Percentiles rank a stretch among this genome's conserved stretches.
These are phyloP conservation scores for Calyptommatus sinebrachiatus DNA, from an alignment of 2,113 vertebrate genomes.

Conservation along the genomic window DNA sequence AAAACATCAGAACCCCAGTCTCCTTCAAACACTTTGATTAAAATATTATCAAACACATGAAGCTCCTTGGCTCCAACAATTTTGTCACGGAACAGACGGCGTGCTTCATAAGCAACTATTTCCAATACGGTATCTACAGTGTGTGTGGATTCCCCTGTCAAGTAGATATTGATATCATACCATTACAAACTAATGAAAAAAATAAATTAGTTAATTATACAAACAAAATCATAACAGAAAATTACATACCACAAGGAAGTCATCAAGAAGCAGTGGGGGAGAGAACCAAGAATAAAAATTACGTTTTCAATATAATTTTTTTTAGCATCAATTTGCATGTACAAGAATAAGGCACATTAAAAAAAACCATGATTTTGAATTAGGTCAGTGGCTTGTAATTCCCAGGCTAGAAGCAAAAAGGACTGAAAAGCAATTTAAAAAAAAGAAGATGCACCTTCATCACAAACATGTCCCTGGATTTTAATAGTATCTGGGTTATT, in stretches of 20 bases:
- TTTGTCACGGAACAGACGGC: constrained; percentile 89
- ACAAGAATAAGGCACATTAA: too few species aligned
- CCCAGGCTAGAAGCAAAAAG: not conserved
- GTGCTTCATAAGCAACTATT: constrained; percentile 88
- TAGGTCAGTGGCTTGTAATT: not conserved
- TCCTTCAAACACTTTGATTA: constrained; percentile 83
- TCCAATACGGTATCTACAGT: constrained; percentile 86
- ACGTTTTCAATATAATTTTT: not conserved
- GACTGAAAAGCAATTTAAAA: not conserved
- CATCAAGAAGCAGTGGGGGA: constrained; percentile 46
- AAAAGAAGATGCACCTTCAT: not conserved
- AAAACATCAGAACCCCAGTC: constrained; percentile 90
- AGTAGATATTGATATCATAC: constrained; percentile 8
- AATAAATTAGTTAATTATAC: constrained; percentile 32
- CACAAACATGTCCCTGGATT: not conserved
- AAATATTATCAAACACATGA: constrained; percentile 86
- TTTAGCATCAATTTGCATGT: too few species aligned
- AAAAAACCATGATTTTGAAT: not conserved
- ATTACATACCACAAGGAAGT: constrained; percentile 53
- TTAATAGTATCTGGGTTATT: too few species aligned
- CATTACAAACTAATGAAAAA: constrained; percentile 4
- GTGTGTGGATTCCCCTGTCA: constrained; percentile 76
- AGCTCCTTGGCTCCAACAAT: constrained; percentile 86
- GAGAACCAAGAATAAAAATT: constrained; percentile 5
- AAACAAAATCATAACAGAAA: constrained; percentile 33